phyloP scores from a whole-genome alignment of 2,888 invertebrate genomes.

The Drosophila kokeensis region DNA sequence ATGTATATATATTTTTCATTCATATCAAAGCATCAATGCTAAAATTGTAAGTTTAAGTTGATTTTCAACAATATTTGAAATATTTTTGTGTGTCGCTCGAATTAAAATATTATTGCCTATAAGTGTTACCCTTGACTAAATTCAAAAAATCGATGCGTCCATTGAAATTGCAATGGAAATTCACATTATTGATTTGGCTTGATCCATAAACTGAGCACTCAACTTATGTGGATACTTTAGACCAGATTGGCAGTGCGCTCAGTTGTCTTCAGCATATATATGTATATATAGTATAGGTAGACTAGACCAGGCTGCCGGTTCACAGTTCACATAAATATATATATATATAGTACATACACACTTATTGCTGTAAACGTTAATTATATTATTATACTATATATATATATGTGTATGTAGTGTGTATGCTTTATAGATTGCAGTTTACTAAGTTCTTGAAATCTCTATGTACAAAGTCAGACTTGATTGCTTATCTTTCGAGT shows the following conservation, averaged over 20 bases:
- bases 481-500: slow-evolving; percentile 78
- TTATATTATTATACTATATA: slow-evolving; percentile 25
- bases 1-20: slow-evolving; percentile 3
- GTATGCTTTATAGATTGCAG: slow-evolving; percentile 34
- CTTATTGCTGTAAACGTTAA: slow-evolving; percentile 54
- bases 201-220: slow-evolving; percentile 45
- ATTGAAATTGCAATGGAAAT: slow-evolving; percentile 28
- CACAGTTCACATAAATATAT: slow-evolving; percentile 22
- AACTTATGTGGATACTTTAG: slow-evolving; percentile 34
- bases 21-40: slow-evolving; percentile 54
- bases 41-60: slow-evolving; percentile 33
- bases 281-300: not conserved
- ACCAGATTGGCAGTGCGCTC: slow-evolving; percentile 58
- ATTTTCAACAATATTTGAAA: slow-evolving; percentile 38
- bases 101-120: slow-evolving; percentile 60
- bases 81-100: slow-evolving; percentile 17
- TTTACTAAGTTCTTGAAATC: slow-evolving; percentile 66
- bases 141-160: slow-evolving; percentile 50
- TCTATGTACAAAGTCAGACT: slow-evolving; percentile 83
- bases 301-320: slow-evolving; percentile 9
- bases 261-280: slow-evolving; percentile 26
- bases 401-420: slow-evolving; percentile 3
- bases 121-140: slow-evolving; percentile 63
- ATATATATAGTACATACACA: slow-evolving; percentile 18
- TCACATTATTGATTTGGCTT: slow-evolving; percentile 27